These are phyloP conservation scores for Leucopsar rothschildi DNA, from an alignment of 2,113 vertebrate species.

Conservation along the genomic window DNA sequence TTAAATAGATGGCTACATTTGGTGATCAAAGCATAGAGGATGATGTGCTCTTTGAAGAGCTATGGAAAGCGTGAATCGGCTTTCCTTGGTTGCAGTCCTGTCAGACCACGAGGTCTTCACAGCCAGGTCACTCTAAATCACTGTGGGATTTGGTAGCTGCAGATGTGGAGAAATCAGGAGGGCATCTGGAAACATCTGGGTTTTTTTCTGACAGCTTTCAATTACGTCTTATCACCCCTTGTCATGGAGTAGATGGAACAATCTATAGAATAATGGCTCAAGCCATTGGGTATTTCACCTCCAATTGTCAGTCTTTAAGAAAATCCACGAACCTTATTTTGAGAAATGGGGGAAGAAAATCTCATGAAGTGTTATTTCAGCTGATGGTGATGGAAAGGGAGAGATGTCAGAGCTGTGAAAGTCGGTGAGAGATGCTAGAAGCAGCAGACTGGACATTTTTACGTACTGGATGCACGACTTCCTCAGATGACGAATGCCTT, in stretches of 20 bases:
- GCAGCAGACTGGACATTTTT: neutral
- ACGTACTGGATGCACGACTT: fast-evolving
- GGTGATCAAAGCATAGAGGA: neutral
- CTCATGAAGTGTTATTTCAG: neutral
- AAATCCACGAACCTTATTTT: neutral
- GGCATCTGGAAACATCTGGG: neutral
- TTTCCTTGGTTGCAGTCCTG: neutral
- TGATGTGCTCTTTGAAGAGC: neutral
- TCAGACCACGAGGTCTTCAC: neutral
- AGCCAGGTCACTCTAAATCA: neutral
- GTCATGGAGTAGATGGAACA: neutral
- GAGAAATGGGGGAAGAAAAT: neutral
- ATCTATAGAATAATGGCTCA: neutral
- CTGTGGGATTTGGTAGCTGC: neutral
- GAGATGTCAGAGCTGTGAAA: neutral
- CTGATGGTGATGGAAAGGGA: neutral
- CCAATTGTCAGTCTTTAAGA: neutral
- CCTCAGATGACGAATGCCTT: neutral
- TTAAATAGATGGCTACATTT: conserved; percentile 1
- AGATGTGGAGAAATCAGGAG: neutral
- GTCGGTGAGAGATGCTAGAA: neutral
- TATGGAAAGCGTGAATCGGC: neutral
- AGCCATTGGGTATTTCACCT: neutral
- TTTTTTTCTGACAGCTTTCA: neutral
- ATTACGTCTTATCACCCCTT: neutral